Percentiles rank a stretch among this genome's conserved stretches.
phyloP scores from a whole-genome alignment of 2,888 invertebrate species.

The Acrobasis repandana region DNA sequence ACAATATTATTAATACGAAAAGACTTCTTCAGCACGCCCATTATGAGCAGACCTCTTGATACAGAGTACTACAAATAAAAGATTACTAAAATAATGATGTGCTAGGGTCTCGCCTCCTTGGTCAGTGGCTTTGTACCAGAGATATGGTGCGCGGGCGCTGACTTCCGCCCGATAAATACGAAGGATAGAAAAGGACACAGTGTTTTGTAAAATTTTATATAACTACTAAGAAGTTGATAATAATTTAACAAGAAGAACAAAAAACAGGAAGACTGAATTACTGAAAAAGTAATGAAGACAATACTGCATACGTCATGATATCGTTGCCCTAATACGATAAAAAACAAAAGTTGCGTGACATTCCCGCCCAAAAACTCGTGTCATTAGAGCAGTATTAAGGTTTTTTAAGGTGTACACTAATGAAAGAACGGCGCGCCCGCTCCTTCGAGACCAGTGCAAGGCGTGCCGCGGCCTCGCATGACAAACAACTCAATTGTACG shows the following conservation, averaged over 20 bases:
- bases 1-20: conserved; percentile 27
- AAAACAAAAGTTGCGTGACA: conserved; percentile 70
- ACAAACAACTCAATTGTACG: conserved; percentile 41
- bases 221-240: conserved; percentile 18
- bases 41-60: conserved; percentile 45
- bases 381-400: conserved; percentile 69
- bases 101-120: conserved; percentile 55
- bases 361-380: conserved; percentile 68
- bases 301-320: conserved; percentile 15
- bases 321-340: conserved; percentile 21
- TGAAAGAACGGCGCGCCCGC: conserved; percentile 75
- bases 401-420: conserved; percentile 74
- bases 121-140: conserved; percentile 53
- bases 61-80: conserved; percentile 48
- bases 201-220: conserved; percentile 25
- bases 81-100: conserved; percentile 41
- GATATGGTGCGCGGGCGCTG: conserved; percentile 63
- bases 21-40: conserved; percentile 43
- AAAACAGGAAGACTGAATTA: not conserved
- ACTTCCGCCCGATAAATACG: conserved; percentile 59
- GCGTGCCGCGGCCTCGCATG: conserved; percentile 61
- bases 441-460: conserved; percentile 75
- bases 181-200: conserved; percentile 51
- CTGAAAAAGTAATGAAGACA: not conserved
- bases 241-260: not conserved